Conservation (phyloP, 1,140 invertebrate genomes). For the Ptiloglossa arizonensis region DNA sequence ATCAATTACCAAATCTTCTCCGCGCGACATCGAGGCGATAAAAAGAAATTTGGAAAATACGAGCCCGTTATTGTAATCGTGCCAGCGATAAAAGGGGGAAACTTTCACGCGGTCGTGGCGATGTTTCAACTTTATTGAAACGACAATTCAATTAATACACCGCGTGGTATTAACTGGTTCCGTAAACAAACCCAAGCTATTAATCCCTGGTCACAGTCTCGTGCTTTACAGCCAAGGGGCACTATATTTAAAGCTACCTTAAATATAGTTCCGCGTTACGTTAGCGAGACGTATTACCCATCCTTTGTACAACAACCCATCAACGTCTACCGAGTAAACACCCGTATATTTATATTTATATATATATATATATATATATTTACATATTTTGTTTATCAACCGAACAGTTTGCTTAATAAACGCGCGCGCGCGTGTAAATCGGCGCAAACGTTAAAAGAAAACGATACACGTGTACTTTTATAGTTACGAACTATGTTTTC, state of each 20-base stretch:
- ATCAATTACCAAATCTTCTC: too few species aligned
- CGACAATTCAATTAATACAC: neutral
- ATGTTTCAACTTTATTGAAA: neutral
- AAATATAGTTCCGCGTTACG: constrained; percentile 26
- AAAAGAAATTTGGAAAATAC: too few species aligned
- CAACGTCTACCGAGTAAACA: neutral
- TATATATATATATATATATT: neutral
- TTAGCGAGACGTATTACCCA: too few species aligned
- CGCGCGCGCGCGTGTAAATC: neutral
- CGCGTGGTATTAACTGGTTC: neutral
- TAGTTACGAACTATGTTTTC: constrained; percentile 10
- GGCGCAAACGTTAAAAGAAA: too few species aligned
- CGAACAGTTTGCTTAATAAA: constrained; percentile 33
- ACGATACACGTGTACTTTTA: too few species aligned
- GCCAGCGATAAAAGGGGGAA: too few species aligned
- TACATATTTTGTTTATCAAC: constrained; percentile 12
- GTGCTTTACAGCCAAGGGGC: constrained; percentile 14
- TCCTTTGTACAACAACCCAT: too few species aligned
- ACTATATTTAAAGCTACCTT: constrained; percentile 29
- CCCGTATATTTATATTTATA: too few species aligned
- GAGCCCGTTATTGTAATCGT: too few species aligned
- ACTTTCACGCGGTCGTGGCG: neutral
- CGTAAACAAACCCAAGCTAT: constrained; percentile 31
- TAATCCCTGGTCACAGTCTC: constrained; percentile 6
- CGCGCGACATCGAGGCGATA: too few species aligned